Percentiles rank a stretch among this genome's conserved stretches.
These are phyloP conservation scores for Omphaloscelis lunosa DNA, from an alignment of 2,888 invertebrate genomes.

Conservation along the genomic window DNA sequence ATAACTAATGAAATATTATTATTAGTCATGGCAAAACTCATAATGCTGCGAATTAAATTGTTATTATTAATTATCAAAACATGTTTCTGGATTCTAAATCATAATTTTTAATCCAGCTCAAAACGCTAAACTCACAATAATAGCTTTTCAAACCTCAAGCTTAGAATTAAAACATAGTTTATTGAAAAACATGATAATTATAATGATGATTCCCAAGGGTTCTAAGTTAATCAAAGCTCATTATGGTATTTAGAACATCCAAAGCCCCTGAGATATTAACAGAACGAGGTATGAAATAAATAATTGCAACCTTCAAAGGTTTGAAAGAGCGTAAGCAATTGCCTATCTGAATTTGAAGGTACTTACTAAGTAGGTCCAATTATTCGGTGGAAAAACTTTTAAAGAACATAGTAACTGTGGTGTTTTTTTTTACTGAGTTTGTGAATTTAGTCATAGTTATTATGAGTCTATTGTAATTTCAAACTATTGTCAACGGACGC, in stretches of 20 bases:
- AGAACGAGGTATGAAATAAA: constrained; percentile 7
- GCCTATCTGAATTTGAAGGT: constrained; percentile 53
- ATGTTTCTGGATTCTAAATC: too few relatives aligned
- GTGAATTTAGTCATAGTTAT: background rate
- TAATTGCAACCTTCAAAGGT: constrained; percentile 40
- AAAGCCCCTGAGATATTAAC: background rate
- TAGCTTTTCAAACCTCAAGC: too few relatives aligned
- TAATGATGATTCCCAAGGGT: background rate
- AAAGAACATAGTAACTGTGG: constrained; percentile 16
- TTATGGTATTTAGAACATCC: background rate
- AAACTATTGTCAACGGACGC: background rate
- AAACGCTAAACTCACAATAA: too few relatives aligned
- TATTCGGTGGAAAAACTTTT: constrained; percentile 29
- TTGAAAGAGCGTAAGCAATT: constrained; percentile 17
- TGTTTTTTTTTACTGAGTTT: background rate
- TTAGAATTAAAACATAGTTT: too few relatives aligned
- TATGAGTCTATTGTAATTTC: background rate
- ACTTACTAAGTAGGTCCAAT: constrained; percentile 35
- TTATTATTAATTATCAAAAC: too few relatives aligned
- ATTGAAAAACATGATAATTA: background rate
- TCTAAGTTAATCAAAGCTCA: constrained; percentile 13
- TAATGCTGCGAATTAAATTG: too few relatives aligned
- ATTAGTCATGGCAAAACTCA: too few relatives aligned
- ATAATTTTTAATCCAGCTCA: too few relatives aligned
- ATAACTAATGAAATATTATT: too few relatives aligned